Conservation (phyloP, 2,113 vertebrate genomes). For the Xiphophorus maculatus region DNA sequence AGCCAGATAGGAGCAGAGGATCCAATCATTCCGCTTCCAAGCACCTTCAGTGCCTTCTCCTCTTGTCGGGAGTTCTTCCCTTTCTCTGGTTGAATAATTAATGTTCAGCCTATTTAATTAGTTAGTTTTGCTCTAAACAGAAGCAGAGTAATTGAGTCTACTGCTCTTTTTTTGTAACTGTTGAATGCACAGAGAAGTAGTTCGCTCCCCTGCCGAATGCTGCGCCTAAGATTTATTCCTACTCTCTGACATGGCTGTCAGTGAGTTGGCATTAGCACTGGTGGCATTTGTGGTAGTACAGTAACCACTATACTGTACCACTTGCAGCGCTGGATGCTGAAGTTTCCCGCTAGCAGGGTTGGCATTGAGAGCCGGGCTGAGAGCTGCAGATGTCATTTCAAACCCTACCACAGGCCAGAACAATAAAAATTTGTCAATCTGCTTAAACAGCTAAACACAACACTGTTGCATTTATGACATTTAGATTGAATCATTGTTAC, state of each 20-base stretch:
- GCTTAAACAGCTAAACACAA: background rate
- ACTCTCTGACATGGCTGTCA: background rate
- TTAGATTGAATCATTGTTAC: too few relatives aligned
- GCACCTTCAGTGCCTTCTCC: conserved; percentile 12
- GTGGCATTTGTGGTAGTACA: conserved; percentile 9
- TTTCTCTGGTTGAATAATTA: conserved; percentile 76
- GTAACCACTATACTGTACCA: conserved; percentile 3
- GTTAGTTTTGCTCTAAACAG: conserved; percentile 75
- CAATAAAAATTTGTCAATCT: conserved; percentile 28
- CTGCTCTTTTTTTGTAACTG: conserved; percentile 20
- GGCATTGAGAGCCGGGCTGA: conserved; percentile 20
- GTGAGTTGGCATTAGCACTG: background rate
- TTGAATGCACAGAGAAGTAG: background rate
- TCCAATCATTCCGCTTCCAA: conserved; percentile 26
- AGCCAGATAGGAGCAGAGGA: conserved; percentile 35
- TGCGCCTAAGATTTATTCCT: conserved; percentile 13
- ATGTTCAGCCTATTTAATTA: conserved; percentile 82
- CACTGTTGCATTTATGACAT: background rate
- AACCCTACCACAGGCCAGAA: conserved; percentile 4
- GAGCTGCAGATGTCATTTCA: conserved; percentile 29
- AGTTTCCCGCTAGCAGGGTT: conserved; percentile 16
- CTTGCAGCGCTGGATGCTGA: conserved; percentile 2
- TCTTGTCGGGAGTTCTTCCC: conserved; percentile 44
- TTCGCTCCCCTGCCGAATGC: background rate
- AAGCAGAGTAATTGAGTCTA: conserved; percentile 72